phyloP scores from a whole-genome alignment of 2,888 invertebrate species.

The Drosophila paucipuncta region DNA sequence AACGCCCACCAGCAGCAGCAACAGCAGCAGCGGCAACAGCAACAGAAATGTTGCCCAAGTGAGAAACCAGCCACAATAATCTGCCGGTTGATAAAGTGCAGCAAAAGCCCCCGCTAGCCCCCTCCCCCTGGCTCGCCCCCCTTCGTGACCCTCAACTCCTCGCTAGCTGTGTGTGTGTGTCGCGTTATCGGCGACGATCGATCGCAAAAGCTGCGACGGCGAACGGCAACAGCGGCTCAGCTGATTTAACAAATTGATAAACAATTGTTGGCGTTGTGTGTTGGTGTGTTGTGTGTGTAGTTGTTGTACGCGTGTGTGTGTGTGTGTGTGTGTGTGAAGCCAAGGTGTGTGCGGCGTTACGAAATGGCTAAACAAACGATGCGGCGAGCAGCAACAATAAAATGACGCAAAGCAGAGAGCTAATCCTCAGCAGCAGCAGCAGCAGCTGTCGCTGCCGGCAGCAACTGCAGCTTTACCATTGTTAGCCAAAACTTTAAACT shows the following conservation, averaged over 20 bases:
- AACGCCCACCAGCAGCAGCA: conserved; percentile 74
- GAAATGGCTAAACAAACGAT: conserved; percentile 81
- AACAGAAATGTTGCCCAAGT: conserved; percentile 67
- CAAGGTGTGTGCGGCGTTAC: conserved; percentile 63
- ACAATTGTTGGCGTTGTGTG: conserved; percentile 79
- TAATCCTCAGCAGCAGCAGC: conserved; percentile 64
- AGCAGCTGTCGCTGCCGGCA: conserved; percentile 47
- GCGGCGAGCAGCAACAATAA: conserved; percentile 55
- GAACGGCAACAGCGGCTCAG: conserved; percentile 57
- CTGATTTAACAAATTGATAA: conserved; percentile 82
- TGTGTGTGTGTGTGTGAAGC: conserved; percentile 28
- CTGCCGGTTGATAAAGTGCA: conserved; percentile 76
- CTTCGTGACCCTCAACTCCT: conserved; percentile 10
- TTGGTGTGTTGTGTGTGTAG: conserved; percentile 35
- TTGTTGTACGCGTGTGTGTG: conserved; percentile 17
- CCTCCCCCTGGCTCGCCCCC: background rate
- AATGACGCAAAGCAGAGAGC: conserved; percentile 59
- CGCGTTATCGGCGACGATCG: conserved; percentile 78
- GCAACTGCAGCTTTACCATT: conserved; percentile 64
- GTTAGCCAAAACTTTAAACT: conserved; percentile 58
- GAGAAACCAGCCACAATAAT: conserved; percentile 81
- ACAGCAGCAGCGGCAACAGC: conserved; percentile 28
- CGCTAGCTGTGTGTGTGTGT: conserved; percentile 40
- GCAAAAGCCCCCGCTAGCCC: conserved; percentile 6
- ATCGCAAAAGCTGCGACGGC: conserved; percentile 60